Evolutionary conservation across 2,113 vertebrate genomes (phyloP).

Genomic region (Cyphomyrus discorhynchus): DNA sequence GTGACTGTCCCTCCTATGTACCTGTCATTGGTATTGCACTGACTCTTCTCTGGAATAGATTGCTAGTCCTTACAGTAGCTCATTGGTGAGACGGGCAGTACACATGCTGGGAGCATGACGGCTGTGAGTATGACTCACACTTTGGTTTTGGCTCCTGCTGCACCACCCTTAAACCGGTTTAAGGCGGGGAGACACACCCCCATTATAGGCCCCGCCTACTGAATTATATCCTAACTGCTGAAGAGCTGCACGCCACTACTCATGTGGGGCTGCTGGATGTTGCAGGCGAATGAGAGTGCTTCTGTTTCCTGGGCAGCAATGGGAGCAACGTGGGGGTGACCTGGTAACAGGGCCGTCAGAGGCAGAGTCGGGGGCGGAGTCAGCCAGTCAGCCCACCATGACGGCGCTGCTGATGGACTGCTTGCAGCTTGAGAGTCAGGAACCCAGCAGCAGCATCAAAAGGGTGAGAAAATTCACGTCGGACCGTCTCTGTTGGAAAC

Average conservation of each 20-base stretch:
- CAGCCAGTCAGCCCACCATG: constrained; percentile 30
- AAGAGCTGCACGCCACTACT: neutral
- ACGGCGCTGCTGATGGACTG: constrained; percentile 40
- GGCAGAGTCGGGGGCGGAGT: neutral
- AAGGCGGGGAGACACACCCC: neutral
- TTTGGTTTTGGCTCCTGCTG: neutral
- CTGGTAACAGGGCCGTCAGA: neutral
- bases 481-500: neutral
- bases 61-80: neutral
- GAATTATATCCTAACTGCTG: neutral
- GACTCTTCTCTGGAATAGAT: neutral
- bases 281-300: constrained; percentile 23
- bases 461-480: constrained; percentile 44
- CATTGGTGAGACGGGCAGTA: neutral
- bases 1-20: neutral
- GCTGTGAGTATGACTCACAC: neutral
- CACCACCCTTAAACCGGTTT: neutral
- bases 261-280: neutral
- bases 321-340: neutral
- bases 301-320: constrained; percentile 26
- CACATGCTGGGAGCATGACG: neutral
- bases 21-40: neutral
- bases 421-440: constrained; percentile 38
- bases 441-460: constrained; percentile 34
- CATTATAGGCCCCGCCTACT: neutral